Conservation (phyloP, 92 coral and sea anemone genomes). For the Isaurus tuberculatus region DNA sequence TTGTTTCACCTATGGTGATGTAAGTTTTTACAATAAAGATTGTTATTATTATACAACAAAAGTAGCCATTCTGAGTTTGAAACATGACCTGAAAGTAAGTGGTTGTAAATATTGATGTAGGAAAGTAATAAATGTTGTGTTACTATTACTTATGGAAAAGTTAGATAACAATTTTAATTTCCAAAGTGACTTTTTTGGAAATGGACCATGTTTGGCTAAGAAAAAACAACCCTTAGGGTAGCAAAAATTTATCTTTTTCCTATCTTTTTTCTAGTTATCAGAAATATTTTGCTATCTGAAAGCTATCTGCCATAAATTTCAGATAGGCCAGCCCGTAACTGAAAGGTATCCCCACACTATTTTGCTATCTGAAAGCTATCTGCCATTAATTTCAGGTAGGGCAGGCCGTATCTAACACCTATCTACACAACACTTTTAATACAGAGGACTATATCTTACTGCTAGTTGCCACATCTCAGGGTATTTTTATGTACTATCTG, state of each 20-base stretch:
- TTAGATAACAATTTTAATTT: background rate
- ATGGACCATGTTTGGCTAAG: background rate
- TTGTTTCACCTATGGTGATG: too few species aligned
- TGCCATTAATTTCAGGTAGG: conserved; percentile 11
- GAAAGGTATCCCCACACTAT: conserved; percentile 14
- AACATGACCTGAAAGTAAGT: background rate
- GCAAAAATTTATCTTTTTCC: background rate
- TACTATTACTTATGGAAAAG: background rate
- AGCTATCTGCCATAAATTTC: conserved; percentile 25
- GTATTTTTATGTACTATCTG: background rate
- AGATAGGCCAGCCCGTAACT: conserved; percentile 8
- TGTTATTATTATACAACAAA: too few species aligned
- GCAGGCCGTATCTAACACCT: conserved; percentile 1
- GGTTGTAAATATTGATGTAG: background rate
- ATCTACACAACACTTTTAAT: background rate
- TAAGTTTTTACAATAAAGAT: too few species aligned
- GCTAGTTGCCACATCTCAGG: conserved; percentile 12
- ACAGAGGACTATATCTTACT: background rate
- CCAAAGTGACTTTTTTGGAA: background rate
- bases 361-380: conserved; percentile 29
- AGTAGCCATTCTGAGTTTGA: background rate
- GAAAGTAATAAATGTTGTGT: background rate
- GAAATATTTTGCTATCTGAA: conserved; percentile 34
- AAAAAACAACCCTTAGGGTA: conserved; percentile 1
- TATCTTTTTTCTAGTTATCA: conserved; percentile 29